A percentile compares a stretch with the other conserved stretches of the same genome.
Conservation (phyloP, 2,888 invertebrate species). For the Plebejus melissa region DNA sequence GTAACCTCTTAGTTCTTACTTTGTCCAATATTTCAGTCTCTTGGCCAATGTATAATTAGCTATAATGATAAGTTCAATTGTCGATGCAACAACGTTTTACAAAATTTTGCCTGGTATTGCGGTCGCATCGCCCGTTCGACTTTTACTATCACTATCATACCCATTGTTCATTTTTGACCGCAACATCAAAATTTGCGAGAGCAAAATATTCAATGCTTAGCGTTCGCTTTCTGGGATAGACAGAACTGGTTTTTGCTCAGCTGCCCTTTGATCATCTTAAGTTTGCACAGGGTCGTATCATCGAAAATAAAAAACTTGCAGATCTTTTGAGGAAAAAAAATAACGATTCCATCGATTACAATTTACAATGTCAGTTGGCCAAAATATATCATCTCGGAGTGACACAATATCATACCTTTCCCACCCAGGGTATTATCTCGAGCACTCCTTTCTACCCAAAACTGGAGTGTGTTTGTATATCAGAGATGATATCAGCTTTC, state of each 20-base stretch:
- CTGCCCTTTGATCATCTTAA: conserved; percentile 12
- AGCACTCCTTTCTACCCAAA: too few species aligned
- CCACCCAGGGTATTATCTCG: too few species aligned
- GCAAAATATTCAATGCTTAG: conserved; percentile 34
- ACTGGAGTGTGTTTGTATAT: too few species aligned
- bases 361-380: too few species aligned
- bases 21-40: not conserved
- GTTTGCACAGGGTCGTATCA: not conserved
- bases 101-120: conserved; percentile 27
- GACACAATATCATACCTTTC: too few species aligned
- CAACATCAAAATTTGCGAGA: conserved; percentile 26
- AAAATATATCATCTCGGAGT: too few species aligned
- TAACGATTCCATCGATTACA: not conserved
- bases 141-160: conserved; percentile 22
- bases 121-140: conserved; percentile 33
- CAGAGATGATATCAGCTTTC: too few species aligned
- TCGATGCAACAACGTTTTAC: conserved; percentile 26
- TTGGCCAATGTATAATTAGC: conserved; percentile 14
- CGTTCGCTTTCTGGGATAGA: conserved; percentile 32
- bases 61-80: conserved; percentile 25
- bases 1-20: not conserved
- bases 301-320: not conserved
- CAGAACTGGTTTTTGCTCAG: conserved; percentile 36
- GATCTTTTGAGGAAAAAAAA: not conserved
- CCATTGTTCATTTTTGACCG: conserved; percentile 30